Percentiles rank a stretch among this genome's conserved stretches.
These are phyloP conservation scores for Drosophila lacteicornis DNA, from an alignment of 1,140 invertebrate genomes.

Conservation along the genomic window DNA sequence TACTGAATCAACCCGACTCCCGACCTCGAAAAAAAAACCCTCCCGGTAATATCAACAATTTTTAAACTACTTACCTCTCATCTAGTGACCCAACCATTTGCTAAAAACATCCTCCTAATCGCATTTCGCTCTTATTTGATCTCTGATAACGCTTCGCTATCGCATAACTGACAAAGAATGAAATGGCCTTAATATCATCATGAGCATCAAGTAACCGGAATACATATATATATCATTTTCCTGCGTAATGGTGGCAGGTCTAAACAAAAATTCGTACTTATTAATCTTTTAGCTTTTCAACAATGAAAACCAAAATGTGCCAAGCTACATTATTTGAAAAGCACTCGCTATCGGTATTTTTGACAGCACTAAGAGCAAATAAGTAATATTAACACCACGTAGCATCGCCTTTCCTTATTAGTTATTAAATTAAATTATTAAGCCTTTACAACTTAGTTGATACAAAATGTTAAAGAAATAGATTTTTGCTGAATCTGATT, in stretches of 20 bases:
- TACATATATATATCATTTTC: slow-evolving; percentile 9
- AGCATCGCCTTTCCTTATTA: slow-evolving; percentile 14
- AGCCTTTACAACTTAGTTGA: slow-evolving; percentile 48
- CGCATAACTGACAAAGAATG: slow-evolving; percentile 18
- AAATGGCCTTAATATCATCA: slow-evolving; percentile 11
- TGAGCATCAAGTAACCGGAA: slow-evolving; percentile 9
- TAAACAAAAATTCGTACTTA: slow-evolving; percentile 26
- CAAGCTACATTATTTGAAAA: slow-evolving; percentile 54
- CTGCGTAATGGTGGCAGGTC: slow-evolving; percentile 31
- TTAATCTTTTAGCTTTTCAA: slow-evolving; percentile 37
- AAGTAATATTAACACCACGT: slow-evolving; percentile 30
- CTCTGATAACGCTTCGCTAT: slow-evolving; percentile 22
- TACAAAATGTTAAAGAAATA: slow-evolving; percentile 29
- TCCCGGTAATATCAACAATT: slow-evolving; percentile 62
- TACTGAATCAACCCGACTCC: slow-evolving; percentile 56
- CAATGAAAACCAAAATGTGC: slow-evolving; percentile 60
- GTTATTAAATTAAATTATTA: slow-evolving; percentile 21
- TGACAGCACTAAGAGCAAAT: slow-evolving; percentile 26
- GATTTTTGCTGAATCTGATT: slow-evolving; percentile 35
- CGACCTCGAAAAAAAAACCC: slow-evolving; percentile 20
- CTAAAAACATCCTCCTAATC: slow-evolving; percentile 7
- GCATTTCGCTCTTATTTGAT: neutral
- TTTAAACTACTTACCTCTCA: slow-evolving; percentile 16
- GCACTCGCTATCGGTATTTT: slow-evolving; percentile 35
- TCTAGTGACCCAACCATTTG: slow-evolving; percentile 11